Evolutionary conservation across 2,797 vertebrate genomes (phyloP).

Genomic region (Neomorphus geoffroyi): DNA sequence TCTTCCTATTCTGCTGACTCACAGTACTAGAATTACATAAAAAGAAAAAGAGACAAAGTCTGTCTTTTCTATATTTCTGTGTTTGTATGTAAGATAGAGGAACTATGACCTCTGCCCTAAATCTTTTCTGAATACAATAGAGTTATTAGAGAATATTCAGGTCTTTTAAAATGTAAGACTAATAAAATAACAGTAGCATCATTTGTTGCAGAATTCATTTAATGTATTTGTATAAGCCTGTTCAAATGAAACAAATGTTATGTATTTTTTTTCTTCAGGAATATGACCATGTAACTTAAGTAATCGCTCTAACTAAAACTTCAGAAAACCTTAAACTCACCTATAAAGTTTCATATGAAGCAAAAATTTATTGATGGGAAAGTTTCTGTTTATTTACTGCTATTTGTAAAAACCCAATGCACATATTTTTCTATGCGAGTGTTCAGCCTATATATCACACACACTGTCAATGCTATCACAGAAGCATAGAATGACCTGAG

Average conservation of each 20-base stretch:
- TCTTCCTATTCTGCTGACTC: not conserved
- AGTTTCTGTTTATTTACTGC: not conserved
- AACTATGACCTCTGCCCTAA: not conserved
- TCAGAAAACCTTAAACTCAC: not conserved
- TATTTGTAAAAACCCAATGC: not conserved
- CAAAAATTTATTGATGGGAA: not conserved
- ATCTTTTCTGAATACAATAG: not conserved
- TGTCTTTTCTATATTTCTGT: not conserved
- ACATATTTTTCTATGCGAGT: not conserved
- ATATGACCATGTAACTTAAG: not conserved
- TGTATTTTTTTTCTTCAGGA: not conserved
- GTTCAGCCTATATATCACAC: not conserved
- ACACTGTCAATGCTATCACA: not conserved
- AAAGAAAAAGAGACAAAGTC: not conserved
- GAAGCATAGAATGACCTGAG: no score
- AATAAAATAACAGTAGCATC: not conserved
- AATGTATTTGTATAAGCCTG: not conserved
- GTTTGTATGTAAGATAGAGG: not conserved
- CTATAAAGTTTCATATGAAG: not conserved
- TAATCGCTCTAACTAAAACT: not conserved
- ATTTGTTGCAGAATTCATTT: not conserved
- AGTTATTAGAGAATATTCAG: not conserved
- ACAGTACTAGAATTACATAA: not conserved
- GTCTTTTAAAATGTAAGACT: not conserved
- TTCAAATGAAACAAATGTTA: not conserved